Evolutionary conservation across 2,113 vertebrate species (phyloP).

Genomic region (Trochalopteron elliotii): DNA sequence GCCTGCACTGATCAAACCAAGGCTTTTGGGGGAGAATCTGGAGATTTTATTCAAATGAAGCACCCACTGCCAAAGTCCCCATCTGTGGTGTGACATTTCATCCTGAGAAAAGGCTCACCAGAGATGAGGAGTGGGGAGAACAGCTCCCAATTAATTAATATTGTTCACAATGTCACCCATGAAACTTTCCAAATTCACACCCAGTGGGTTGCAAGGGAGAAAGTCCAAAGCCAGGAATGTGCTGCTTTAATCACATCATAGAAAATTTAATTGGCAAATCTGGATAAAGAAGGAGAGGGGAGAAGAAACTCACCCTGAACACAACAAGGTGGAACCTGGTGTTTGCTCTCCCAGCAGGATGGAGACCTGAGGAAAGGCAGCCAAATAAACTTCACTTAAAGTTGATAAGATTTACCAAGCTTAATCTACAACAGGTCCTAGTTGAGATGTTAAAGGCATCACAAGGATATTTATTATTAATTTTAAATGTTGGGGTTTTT

Average conservation of each 20-base stretch:
- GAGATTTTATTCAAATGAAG: neutral
- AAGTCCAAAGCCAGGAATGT: neutral
- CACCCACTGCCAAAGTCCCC: neutral
- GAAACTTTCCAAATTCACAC: neutral
- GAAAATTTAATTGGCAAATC: neutral
- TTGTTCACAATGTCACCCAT: neutral
- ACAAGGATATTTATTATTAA: neutral
- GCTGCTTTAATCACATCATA: neutral
- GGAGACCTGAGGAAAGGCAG: neutral
- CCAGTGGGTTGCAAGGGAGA: neutral
- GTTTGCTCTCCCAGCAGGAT: neutral
- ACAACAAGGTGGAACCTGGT: neutral
- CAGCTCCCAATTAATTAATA: neutral
- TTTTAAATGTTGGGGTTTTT: neutral
- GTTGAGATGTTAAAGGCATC: neutral
- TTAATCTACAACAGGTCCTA: neutral
- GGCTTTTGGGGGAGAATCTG: neutral
- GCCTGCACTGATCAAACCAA: neutral
- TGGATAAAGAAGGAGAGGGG: neutral
- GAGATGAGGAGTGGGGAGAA: neutral
- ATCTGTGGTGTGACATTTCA: slow-evolving; percentile 28
- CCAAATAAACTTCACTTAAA: neutral
- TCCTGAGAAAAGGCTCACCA: neutral
- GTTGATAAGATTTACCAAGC: neutral
- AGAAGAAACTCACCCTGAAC: neutral